Evolutionary conservation across 2,113 vertebrate genomes (phyloP).

Genomic region (Labrus mixtus): DNA sequence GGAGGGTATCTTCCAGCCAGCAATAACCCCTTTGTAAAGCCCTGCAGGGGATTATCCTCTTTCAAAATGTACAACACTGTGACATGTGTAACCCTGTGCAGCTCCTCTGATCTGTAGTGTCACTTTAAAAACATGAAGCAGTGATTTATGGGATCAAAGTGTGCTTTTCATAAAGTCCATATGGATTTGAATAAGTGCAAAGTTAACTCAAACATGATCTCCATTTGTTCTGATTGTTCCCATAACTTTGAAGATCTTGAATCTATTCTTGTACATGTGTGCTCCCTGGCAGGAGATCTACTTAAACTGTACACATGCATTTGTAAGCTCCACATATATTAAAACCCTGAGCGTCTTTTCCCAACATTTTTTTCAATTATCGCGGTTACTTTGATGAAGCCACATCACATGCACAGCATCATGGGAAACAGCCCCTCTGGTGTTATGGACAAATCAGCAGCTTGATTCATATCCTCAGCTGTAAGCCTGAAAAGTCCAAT

Average conservation of each 20-base stretch:
- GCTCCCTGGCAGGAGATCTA: background rate
- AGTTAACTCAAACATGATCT: conserved; percentile 20
- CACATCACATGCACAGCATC: conserved; percentile 9
- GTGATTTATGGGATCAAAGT: conserved; percentile 11
- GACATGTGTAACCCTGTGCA: conserved; percentile 38
- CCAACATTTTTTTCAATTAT: conserved; percentile 5
- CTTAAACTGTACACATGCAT: background rate
- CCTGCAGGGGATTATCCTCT: conserved; percentile 52
- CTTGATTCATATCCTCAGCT: background rate
- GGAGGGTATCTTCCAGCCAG: conserved; percentile 39
- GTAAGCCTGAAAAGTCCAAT: background rate
- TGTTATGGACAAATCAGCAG: background rate
- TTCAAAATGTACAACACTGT: conserved; percentile 51
- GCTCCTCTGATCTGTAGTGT: conserved; percentile 32
- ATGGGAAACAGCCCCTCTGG: background rate
- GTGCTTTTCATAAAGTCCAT: conserved; percentile 37
- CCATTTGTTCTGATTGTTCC: conserved; percentile 15
- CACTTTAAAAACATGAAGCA: conserved; percentile 17
- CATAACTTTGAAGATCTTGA: background rate
- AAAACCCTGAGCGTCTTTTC: conserved; percentile 1
- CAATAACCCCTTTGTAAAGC: conserved; percentile 40
- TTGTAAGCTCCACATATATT: background rate
- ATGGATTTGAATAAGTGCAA: conserved; percentile 10
- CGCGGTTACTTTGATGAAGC: conserved; percentile 22
- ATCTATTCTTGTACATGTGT: conserved; percentile 10